Conservation (phyloP, 2,888 invertebrate species). For the Quadriops clusia region DNA sequence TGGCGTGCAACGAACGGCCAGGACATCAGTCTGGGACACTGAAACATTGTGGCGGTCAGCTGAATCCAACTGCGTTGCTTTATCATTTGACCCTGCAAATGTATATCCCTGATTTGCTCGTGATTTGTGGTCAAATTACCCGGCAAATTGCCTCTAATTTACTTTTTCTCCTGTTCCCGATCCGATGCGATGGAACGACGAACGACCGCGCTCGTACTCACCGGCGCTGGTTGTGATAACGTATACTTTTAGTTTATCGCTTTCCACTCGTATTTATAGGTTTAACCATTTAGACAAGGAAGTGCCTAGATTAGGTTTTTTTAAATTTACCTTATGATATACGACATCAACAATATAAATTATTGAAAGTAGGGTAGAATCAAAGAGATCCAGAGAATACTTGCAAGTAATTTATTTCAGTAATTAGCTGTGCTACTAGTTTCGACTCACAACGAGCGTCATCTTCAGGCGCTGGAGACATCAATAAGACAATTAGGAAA, state of each 20-base stretch:
- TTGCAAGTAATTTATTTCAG: too few species aligned
- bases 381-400: too few species aligned
- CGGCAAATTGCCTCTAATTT: slow-evolving; percentile 18
- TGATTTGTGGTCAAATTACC: slow-evolving; percentile 31
- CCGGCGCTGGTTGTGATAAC: not conserved
- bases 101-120: slow-evolving; percentile 28
- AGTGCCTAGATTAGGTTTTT: too few species aligned
- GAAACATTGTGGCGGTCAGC: slow-evolving; percentile 31
- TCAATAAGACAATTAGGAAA: too few species aligned
- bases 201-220: not conserved
- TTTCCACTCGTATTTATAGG: not conserved
- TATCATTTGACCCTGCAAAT: slow-evolving; percentile 24
- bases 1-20: too few species aligned
- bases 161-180: slow-evolving; percentile 1
- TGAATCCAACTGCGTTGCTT: slow-evolving; percentile 30
- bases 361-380: too few species aligned
- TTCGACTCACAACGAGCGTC: too few species aligned
- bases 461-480: too few species aligned
- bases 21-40: slow-evolving; percentile 24
- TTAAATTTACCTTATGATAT: too few species aligned
- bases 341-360: too few species aligned
- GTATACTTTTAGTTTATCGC: not conserved
- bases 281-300: not conserved
- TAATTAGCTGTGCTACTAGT: too few species aligned
- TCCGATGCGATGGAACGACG: not conserved